These are phyloP conservation scores for Anarrhichthys ocellatus DNA, from an alignment of 2,113 vertebrate genomes.

Conservation along the genomic window DNA sequence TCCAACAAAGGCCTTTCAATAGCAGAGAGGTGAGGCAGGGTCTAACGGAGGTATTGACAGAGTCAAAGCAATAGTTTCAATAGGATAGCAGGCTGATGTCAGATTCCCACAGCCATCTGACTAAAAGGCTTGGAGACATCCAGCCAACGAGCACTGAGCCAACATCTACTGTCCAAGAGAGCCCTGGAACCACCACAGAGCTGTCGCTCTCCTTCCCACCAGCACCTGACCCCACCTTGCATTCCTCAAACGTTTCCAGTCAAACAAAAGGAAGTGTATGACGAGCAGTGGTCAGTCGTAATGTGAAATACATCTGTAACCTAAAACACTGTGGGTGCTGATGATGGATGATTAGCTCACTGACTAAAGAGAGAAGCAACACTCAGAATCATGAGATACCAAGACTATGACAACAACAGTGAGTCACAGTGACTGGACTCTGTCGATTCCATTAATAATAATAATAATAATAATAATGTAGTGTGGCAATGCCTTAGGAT, in stretches of 20 bases:
- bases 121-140: slow-evolving; percentile 16
- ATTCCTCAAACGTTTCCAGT: slow-evolving; percentile 11
- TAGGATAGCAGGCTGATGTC: slow-evolving; percentile 12
- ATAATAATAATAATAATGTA: neutral
- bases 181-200: slow-evolving; percentile 8
- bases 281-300: neutral
- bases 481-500: slow-evolving; percentile 30
- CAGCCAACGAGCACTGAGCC: slow-evolving; percentile 27
- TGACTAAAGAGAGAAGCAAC: slow-evolving; percentile 25
- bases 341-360: neutral
- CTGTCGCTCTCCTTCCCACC: neutral
- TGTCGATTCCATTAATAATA: neutral
- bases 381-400: slow-evolving; percentile 46
- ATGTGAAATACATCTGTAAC: slow-evolving; percentile 1
- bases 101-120: slow-evolving; percentile 20
- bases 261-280: slow-evolving; percentile 12
- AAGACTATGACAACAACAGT: slow-evolving; percentile 29
- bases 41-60: neutral
- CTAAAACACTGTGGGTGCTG: neutral
- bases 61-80: slow-evolving; percentile 14
- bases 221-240: neutral
- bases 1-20: neutral
- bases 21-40: neutral
- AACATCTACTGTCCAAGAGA: slow-evolving; percentile 14
- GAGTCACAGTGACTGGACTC: slow-evolving; percentile 37